A percentile compares a stretch with the other conserved stretches of the same genome.
phyloP scores from a whole-genome alignment of 2,797 vertebrate species.

The Leptodactylus fallax region DNA sequence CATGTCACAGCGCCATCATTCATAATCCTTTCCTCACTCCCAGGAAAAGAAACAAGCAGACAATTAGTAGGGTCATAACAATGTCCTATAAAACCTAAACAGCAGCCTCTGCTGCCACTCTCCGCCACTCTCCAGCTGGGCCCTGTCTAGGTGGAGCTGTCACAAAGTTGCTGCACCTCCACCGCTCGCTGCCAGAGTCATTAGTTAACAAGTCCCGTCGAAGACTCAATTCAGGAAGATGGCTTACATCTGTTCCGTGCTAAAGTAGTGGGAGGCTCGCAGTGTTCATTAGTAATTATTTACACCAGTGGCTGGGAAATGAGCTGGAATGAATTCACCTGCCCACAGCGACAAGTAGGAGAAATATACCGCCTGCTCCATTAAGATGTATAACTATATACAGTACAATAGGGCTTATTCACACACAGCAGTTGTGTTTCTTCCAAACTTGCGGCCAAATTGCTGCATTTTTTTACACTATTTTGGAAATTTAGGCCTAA shows the following conservation, averaged over 20 bases:
- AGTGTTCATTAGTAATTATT: slow-evolving; percentile 30
- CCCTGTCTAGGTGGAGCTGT: slow-evolving; percentile 19
- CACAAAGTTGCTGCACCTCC: slow-evolving; percentile 14
- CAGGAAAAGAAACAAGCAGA: slow-evolving; percentile 50
- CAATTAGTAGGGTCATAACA: slow-evolving; percentile 54
- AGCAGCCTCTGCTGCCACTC: slow-evolving; percentile 40
- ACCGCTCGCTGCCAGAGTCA: slow-evolving; percentile 16
- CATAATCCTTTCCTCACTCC: slow-evolving; percentile 54
- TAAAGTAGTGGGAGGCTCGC: slow-evolving; percentile 25
- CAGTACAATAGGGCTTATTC: too few relatives aligned
- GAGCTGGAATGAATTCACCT: slow-evolving; percentile 40
- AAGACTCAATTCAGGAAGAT: slow-evolving; percentile 8
- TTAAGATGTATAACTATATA: not conserved
- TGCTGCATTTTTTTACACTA: too few relatives aligned
- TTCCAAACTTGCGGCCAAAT: too few relatives aligned
- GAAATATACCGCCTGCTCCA: not conserved
- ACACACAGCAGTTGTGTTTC: too few relatives aligned
- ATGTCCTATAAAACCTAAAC: slow-evolving; percentile 49
- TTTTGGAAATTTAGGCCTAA: too few relatives aligned
- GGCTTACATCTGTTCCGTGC: slow-evolving; percentile 30
- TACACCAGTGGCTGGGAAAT: slow-evolving; percentile 36
- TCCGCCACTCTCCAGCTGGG: slow-evolving; percentile 50
- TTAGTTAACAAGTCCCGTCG: slow-evolving; percentile 16
- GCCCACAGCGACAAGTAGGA: not conserved
- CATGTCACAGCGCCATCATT: slow-evolving; percentile 45